Base-by-base conservation (phyloP, 2,888 invertebrate genomes). In the Caenorhabditis sulstoni region DNA sequence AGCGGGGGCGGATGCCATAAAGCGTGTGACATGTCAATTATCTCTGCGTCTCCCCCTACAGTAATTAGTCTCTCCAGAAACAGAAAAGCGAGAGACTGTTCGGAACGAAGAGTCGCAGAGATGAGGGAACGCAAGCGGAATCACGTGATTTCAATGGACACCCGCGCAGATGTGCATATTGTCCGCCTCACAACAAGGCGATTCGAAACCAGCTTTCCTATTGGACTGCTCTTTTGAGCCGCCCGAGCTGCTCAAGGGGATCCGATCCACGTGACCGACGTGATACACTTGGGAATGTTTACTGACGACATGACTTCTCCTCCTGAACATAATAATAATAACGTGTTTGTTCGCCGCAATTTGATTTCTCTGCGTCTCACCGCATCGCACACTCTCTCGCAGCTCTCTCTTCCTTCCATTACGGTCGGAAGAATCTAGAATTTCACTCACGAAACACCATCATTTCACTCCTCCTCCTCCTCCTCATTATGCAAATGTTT, bases 1-100 rank as follows among this genome's bases (percentile, higher is more conserved):
- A 29, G 7, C 29, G 29, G 29, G 29, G 29, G 29, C 29, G 29
- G 29, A 70, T 62, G 70, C 53, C 61, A 70, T 70, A 70, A 70
- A 70, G 70, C 70, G 62, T 62, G 53, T 61, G 70, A 70, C 71
- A 64, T 71, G 71, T 64, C 62, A 71, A 71, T 71, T 71, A 64
- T 64, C 71, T 64, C 62, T 71, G 49, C 62, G 62, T 64, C 62
- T 71, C 71, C 20, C 12, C 18, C 47, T 64, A 71, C 71, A 47
- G 71, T 71, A 71, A 64, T 64, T 62, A 57, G 47, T 55, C 61
- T 41, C 70, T 29, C 29, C 29, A 7, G 29, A 7, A 29, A 29
- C 4, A 5, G 29, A 7, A 7, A 29, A 29, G 29, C 29, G 29
- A 29, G 7, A 29, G 29, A 29, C 29, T 29, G 4, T 29, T 29